phyloP scores from a whole-genome alignment of 2,113 vertebrate genomes.

The Uropsilus gracilis region DNA sequence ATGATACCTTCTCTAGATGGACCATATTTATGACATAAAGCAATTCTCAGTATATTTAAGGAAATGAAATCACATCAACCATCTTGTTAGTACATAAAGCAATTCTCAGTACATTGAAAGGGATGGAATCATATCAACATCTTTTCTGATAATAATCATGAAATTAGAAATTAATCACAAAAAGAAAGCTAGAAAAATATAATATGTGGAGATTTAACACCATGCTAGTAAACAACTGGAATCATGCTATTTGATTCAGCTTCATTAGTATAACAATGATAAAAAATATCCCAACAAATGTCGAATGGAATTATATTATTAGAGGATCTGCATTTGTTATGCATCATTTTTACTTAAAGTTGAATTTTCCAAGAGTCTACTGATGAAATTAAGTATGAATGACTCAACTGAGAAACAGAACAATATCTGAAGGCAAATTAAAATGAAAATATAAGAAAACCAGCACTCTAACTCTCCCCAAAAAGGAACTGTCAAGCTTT shows the following conservation, averaged over 20 bases:
- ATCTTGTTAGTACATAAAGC: no score
- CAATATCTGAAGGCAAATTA: background rate
- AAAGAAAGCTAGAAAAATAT: background rate
- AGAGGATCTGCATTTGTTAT: background rate
- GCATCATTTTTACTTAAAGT: background rate
- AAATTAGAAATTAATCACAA: background rate
- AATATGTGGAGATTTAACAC: background rate
- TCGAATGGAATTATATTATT: background rate
- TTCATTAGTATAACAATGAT: background rate
- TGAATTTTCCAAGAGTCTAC: background rate
- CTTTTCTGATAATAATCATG: background rate
- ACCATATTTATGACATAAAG: no score
- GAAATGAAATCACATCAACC: background rate
- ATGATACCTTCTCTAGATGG: background rate
- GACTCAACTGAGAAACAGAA: no score
- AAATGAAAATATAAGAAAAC: background rate
- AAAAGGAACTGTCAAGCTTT: no score
- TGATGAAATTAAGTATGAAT: no score
- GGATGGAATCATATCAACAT: background rate
- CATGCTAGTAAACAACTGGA: background rate
- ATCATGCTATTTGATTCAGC: background rate
- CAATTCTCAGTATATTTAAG: background rate
- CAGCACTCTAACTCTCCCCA: no score
- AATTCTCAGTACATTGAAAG: no score
- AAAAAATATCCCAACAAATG: background rate